Conservation (phyloP, 1,140 invertebrate species). For the Drosophila sp. region DNA sequence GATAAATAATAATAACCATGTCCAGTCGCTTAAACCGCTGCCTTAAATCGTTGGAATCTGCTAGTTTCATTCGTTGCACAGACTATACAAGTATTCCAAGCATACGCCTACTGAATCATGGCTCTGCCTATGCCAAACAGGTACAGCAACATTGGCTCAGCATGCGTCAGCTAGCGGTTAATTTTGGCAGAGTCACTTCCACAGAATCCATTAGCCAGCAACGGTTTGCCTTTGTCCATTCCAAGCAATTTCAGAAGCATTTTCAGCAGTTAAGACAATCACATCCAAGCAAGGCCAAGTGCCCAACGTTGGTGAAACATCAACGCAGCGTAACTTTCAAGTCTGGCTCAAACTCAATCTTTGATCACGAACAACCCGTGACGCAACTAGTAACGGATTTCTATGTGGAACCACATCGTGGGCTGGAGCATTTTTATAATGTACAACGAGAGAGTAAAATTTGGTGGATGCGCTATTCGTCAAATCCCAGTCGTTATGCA, state of each 20-base stretch:
- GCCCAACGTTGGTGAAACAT: constrained; percentile 61
- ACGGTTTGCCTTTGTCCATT: constrained; percentile 56
- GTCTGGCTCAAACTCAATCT: constrained; percentile 21
- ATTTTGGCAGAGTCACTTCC: constrained; percentile 22
- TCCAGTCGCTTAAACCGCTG: constrained; percentile 50
- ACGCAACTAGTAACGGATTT: constrained; percentile 64
- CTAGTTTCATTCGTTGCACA: constrained; percentile 45
- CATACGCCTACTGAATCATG: constrained; percentile 57
- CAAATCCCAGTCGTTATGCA: constrained; percentile 87
- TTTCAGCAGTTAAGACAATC: constrained; percentile 26
- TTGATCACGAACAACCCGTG: constrained; percentile 8
- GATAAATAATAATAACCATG: constrained; percentile 37
- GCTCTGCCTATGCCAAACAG: constrained; percentile 50
- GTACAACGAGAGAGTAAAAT: constrained; percentile 90
- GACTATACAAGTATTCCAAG: not conserved
- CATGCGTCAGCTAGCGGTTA: constrained; percentile 53
- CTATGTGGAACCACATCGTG: constrained; percentile 55
- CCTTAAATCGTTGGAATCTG: constrained; percentile 56
- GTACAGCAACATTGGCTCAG: constrained; percentile 55
- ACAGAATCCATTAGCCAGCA: constrained; percentile 6
- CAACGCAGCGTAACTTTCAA: not conserved
- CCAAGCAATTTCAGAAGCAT: constrained; percentile 32
- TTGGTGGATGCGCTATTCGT: constrained; percentile 91
- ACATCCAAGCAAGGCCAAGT: constrained; percentile 62
- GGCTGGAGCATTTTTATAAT: constrained; percentile 84